Evolutionary conservation across 2,113 vertebrate genomes (phyloP).

Genomic region (Lagopus muta): DNA sequence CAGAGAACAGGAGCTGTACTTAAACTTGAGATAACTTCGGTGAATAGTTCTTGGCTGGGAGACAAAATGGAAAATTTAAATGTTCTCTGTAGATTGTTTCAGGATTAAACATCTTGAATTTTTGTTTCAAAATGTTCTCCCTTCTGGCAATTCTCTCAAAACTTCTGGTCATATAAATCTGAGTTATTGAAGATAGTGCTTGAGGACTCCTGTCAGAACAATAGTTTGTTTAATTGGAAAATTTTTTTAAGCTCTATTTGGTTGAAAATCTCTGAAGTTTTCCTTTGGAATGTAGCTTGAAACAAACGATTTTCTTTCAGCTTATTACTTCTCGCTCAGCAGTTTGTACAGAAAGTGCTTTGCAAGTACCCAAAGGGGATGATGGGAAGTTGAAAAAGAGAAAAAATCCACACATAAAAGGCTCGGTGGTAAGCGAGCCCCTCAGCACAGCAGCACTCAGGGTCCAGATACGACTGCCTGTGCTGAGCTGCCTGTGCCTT

Average conservation of each 20-base stretch:
- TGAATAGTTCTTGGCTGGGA: conserved; percentile 19
- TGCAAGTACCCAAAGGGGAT: not conserved
- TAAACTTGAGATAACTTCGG: conserved; percentile 27
- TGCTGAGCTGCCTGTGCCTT: not conserved
- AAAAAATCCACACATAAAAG: not conserved
- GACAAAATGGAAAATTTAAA: conserved; percentile 8
- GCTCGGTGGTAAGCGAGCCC: not conserved
- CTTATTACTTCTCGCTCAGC: not conserved
- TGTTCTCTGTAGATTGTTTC: conserved; percentile 31
- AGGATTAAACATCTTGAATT: conserved; percentile 50
- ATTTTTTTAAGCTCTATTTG: not conserved
- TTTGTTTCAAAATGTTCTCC: conserved; percentile 54
- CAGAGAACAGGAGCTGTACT: not conserved
- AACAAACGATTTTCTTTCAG: not conserved
- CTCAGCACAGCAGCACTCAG: not conserved
- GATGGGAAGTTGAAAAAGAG: not conserved
- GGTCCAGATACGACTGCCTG: not conserved
- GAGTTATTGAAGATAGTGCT: conserved; percentile 16
- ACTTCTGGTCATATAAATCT: conserved; percentile 46
- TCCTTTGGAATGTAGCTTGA: not conserved
- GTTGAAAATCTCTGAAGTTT: not conserved
- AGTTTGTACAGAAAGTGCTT: not conserved
- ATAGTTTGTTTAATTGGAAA: conserved; percentile 19
- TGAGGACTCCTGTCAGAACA: conserved; percentile 22
- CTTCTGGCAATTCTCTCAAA: conserved; percentile 56